phyloP scores from a whole-genome alignment of 2,797 vertebrate species.

The Euphonia xanthogaster region DNA sequence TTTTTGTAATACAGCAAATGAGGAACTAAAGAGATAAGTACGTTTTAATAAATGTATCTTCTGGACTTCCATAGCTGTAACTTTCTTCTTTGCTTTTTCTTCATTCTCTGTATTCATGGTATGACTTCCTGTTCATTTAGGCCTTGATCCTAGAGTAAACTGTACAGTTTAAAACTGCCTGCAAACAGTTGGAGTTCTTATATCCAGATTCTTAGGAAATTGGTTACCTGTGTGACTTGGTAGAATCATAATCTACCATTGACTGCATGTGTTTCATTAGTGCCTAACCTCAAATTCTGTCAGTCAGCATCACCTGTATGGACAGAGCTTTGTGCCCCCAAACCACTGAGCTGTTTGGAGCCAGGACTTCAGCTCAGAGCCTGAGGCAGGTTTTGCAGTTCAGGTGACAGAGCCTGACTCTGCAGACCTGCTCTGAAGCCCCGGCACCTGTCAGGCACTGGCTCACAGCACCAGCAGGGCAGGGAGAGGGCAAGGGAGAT shows the following conservation, averaged over 20 bases:
- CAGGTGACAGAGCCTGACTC: neutral
- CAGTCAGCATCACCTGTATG: fast-evolving
- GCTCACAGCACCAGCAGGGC: neutral
- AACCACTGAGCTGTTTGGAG: neutral
- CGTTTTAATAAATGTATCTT: neutral
- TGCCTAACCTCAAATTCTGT: neutral
- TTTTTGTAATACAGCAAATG: neutral
- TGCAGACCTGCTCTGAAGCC: neutral
- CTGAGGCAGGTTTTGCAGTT: neutral
- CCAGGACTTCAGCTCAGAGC: neutral
- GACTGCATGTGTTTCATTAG: neutral
- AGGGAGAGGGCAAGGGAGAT: neutral
- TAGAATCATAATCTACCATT: neutral
- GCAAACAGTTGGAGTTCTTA: neutral
- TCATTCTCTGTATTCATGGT: neutral
- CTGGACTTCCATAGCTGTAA: neutral
- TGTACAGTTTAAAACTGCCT: neutral
- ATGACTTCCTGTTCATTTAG: neutral
- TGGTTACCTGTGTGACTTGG: neutral
- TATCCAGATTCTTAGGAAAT: neutral
- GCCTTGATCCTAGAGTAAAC: neutral
- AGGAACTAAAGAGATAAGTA: neutral
- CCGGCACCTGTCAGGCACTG: neutral
- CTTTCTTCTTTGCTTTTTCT: neutral
- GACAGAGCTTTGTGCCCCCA: neutral